phyloP scores from a whole-genome alignment of 1,140 invertebrate genomes.

The Drosophila ananassae region DNA sequence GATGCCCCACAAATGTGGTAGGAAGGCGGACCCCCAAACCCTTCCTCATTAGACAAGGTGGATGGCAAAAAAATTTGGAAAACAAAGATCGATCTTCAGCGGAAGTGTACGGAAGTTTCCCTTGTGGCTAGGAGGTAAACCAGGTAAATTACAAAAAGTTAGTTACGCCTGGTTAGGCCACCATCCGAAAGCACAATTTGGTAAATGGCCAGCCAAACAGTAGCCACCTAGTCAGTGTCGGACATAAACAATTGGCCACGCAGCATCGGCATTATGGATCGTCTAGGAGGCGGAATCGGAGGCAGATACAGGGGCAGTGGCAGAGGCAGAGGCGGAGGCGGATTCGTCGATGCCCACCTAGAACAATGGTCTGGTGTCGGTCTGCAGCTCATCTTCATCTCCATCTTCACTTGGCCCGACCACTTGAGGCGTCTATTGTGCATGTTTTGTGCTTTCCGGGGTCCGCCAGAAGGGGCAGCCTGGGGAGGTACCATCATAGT shows the following conservation, averaged over 20 bases:
- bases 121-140: conserved; percentile 29
- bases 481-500: not conserved
- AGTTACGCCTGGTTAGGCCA: conserved; percentile 71
- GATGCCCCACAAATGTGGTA: conserved; percentile 70
- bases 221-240: conserved; percentile 32
- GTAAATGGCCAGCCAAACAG: conserved; percentile 62
- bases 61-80: conserved; percentile 9
- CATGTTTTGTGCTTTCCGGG: conserved; percentile 48
- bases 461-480: not conserved
- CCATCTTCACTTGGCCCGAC: conserved; percentile 47
- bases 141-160: conserved; percentile 46
- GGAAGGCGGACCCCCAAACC: conserved; percentile 12
- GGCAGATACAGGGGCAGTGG: not conserved
- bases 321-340: not conserved
- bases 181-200: conserved; percentile 61
- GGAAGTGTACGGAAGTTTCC: conserved; percentile 63
- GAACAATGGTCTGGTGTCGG: conserved; percentile 63
- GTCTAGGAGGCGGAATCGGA: not conserved
- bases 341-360: conserved; percentile 40
- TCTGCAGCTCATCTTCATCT: conserved; percentile 62
- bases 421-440: conserved; percentile 67
- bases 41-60: conserved; percentile 36
- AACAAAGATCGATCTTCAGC: conserved; percentile 46
- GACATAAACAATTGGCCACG: conserved; percentile 74
- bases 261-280: conserved; percentile 59